Base-by-base conservation (phyloP, 1,140 invertebrate genomes). In the Elymnias hypermnestra region DNA sequence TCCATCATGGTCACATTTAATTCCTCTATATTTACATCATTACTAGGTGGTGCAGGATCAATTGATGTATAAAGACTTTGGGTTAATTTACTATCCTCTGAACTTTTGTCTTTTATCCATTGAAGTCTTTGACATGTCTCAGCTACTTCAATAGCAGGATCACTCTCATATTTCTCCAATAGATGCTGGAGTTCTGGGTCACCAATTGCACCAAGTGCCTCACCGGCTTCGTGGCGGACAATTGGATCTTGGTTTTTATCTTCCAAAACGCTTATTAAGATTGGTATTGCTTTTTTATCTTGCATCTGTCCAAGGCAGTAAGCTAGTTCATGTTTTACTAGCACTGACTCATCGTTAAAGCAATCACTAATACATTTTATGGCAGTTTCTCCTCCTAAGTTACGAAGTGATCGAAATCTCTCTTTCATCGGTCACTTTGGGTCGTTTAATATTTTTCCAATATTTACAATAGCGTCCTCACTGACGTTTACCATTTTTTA, bases 281-380 rank as follows among this genome's bases (percentile, higher is more conserved):
- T 86, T 1, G 92, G 90, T 61, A 98, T 91, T 0, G 98, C 97
- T 35, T 82, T 70, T n/a, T 78, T 63, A 85, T 98, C 92, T 84
- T 95, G 92, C 97, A 98, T 99, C 87, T 99, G 98, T 9, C 98
- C 98, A 18, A 99, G 87, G 83, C 97, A 99, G 86, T 99, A 99
- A 0, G 98, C 98, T 28, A 98, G 86, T 84, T 99, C 98, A 78
- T 99, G 98, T 87, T 99, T 99, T n/a, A 99, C 82, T 15, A 99
- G 85, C n/a, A 94, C 96, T 2, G 97, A 98, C 25, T 92, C 83
- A 84, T 98, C 96, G 21, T 62, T 69, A 70, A 97, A 97, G 73
- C 91, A 92, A 53, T 91, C 81, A 36, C 91, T 88, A 39, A 99
- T 99, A 56, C 90, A 91, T 40, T 93, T 75, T 35, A 99, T 94